phyloP scores from a whole-genome alignment of 2,888 invertebrate genomes.

The Latrodectus elegans region DNA sequence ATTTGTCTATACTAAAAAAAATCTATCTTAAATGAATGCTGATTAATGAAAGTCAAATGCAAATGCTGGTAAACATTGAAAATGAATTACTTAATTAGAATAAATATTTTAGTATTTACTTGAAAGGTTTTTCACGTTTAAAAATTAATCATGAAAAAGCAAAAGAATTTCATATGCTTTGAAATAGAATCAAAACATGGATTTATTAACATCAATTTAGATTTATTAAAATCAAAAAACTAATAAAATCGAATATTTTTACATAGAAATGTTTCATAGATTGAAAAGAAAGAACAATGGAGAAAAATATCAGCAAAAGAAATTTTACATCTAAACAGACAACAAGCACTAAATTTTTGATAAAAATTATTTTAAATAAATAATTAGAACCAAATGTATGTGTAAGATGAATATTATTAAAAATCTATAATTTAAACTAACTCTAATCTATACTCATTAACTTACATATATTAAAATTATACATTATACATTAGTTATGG shows the following conservation, averaged over 20 bases:
- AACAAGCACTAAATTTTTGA: no score
- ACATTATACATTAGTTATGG: no score
- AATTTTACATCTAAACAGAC: not conserved
- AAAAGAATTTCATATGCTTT: not conserved
- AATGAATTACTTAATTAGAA: no score
- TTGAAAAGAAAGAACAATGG: not conserved
- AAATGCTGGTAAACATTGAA: no score
- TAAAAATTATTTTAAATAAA: not conserved
- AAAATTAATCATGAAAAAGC: not conserved
- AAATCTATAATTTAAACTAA: no score
- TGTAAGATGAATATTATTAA: not conserved
- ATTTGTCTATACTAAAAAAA: no score
- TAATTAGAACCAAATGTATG: not conserved
- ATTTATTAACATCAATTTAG: not conserved
- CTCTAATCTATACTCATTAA: no score
- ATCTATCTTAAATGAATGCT: no score
- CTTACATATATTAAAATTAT: no score
- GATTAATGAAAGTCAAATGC: no score
- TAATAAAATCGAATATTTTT: not conserved
- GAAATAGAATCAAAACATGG: not conserved
- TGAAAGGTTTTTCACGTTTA: no score
- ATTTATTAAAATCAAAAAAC: not conserved
- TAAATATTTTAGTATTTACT: no score
- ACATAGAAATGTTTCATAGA: not conserved
- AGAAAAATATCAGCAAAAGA: constrained; percentile 2